Percentiles rank a stretch among this genome's conserved stretches.
These are phyloP conservation scores for Pomacea canaliculata DNA, from an alignment of 2,888 invertebrate species.

Conservation along the genomic window DNA sequence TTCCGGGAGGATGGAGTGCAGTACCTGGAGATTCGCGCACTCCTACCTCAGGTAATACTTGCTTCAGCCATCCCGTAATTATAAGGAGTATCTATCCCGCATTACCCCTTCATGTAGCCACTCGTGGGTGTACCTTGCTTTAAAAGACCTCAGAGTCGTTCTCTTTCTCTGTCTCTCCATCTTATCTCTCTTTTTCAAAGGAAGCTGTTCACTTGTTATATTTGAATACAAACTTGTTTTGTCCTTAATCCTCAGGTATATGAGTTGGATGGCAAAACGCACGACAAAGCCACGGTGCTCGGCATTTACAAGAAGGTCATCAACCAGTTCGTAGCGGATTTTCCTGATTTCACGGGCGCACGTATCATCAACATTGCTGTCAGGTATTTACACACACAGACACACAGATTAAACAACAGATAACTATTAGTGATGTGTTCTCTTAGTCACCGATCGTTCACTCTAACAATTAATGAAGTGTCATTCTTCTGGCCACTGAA, in stretches of 20 bases:
- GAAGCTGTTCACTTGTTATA: too few relatives aligned
- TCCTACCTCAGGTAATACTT: slow-evolving; percentile 49
- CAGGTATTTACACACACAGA: slow-evolving; percentile 12
- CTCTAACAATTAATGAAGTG: too few relatives aligned
- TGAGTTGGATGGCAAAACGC: slow-evolving; percentile 49
- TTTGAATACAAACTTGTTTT: too few relatives aligned
- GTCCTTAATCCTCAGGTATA: slow-evolving; percentile 45
- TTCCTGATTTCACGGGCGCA: slow-evolving; percentile 55
- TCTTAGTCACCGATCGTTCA: too few relatives aligned
- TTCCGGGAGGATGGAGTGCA: slow-evolving; percentile 63
- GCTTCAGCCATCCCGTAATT: neutral
- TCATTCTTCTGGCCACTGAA: too few relatives aligned
- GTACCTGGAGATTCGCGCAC: slow-evolving; percentile 59
- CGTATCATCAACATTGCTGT: slow-evolving; percentile 48
- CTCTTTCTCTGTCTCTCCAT: too few relatives aligned
- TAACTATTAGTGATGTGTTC: too few relatives aligned
- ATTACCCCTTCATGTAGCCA: neutral
- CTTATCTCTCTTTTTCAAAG: too few relatives aligned
- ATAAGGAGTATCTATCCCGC: neutral
- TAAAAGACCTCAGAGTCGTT: too few relatives aligned
- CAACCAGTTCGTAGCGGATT: slow-evolving; percentile 41
- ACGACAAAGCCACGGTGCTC: slow-evolving; percentile 41
- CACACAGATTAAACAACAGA: too few relatives aligned
- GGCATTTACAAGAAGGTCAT: slow-evolving; percentile 46
- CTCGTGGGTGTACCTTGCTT: neutral